Percentiles rank a stretch among this genome's conserved stretches.
Evolutionary conservation across 2,888 invertebrate species (phyloP).

Genomic region (Steinernema carpocapsae): DNA sequence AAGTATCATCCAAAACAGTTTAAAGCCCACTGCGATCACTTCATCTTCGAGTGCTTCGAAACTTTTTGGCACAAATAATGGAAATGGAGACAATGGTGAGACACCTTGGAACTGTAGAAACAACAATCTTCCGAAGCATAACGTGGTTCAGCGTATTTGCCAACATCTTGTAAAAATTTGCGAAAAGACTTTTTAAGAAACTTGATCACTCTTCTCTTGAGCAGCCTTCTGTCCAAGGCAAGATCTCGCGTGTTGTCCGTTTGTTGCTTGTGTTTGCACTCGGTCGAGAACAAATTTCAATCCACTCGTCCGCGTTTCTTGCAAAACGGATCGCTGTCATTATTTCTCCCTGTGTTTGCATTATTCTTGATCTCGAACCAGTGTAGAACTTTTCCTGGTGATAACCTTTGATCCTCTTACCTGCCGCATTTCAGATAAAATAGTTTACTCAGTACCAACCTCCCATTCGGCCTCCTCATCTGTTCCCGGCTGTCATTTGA

Average conservation of each 20-base stretch:
- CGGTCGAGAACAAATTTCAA: not conserved
- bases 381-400: not conserved
- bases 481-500: not conserved
- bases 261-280: slow-evolving; percentile 10
- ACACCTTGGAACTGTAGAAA: not conserved
- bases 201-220: too few species aligned
- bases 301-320: slow-evolving; percentile 5
- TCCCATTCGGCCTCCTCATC: not conserved
- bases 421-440: slow-evolving; percentile 1
- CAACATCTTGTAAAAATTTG: not conserved
- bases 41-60: not conserved
- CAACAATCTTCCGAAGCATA: not conserved
- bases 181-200: not conserved
- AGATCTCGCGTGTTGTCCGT: not conserved
- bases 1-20: not conserved
- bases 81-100: not conserved
- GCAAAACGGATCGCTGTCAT: slow-evolving; percentile 13
- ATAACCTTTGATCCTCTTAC: slow-evolving; percentile 20
- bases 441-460: not conserved
- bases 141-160: not conserved
- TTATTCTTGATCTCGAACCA: not conserved
- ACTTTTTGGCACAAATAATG: not conserved
- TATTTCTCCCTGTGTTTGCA: not conserved
- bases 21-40: not conserved
- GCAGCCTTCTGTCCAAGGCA: too few species aligned